Evolutionary conservation across 23 tunicate species (phyloP), one percentile per base, ranked within the genome.

Genomic region (Styela clava): DNA sequence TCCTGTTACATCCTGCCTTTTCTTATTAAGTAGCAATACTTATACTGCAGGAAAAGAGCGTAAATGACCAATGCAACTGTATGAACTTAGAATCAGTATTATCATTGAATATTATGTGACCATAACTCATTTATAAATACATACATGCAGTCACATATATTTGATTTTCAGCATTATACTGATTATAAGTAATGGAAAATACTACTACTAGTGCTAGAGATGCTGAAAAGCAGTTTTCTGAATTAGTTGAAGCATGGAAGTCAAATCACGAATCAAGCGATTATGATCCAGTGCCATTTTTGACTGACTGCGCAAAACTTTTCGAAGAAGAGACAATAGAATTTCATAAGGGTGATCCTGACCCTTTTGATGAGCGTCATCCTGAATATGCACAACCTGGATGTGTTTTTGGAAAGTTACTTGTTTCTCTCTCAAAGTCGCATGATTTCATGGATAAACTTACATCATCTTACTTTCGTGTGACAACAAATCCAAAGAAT

Each of bases 331-430:
- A 82, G 81, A 70, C 86, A 20, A 85, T 64, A 34, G 87, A 86
- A 69, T 91, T 91, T 62, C 87, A 86, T 62, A 91, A 91, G 69
- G 79, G 83, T 35, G 90, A 86, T 86, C 90, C 90, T 30, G 97
- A 91, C 63, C 97, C 97, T 24, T 91, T 91, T 82, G 97, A 91
- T 86, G 86, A 91, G 52, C 52, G 97, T 24, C 97, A 91, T 77
- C 97, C 97, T 78, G 89, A 62, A 21, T 86, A 82, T 64, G 69
- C 74, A 7, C 34, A 28, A 22, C 97, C 97, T 2, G 84, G 64
- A 30, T 74, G 90, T 82, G 26, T 30, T 19, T 78, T 86, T 63
- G 90, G 90, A 2, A 86, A 85, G 31, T 68, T 85, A 29, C 67
- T 91, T 35, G 79, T 77, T 34, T 73, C 69, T 16, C 77, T 91